Evolutionary conservation across 92 coral and sea anemone genomes (phyloP), one percentile per base, ranked within the genome.

Genomic region (Umimayanthus kanabou): DNA sequence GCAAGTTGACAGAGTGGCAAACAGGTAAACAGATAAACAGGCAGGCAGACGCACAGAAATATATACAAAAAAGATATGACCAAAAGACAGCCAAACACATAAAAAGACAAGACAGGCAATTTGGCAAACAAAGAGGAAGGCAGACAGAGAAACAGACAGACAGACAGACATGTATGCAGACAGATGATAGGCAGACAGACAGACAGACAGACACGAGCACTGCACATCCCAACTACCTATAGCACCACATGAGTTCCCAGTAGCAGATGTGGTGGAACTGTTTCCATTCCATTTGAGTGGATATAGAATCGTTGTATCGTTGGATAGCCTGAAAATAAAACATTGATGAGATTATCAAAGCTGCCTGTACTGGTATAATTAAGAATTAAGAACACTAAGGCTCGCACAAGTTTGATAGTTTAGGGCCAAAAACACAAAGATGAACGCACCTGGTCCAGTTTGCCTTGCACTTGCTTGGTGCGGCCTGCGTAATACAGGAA

Each of bases 211-310:
- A 37, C 39, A 79, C 0, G 45, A n/a, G n/a, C n/a, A n/a, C 6
- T 25, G 15, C 18, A 11, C 64, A 11, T 2, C 64, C 25, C 4
- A 80, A 18, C 26, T 91, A 97, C 99, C 98, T 87, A 69, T 84
- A 95, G 76, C 99, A 97, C 99, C 99, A 97, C 94, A 97, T 93
- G 39, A 97, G 89, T 84, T 97, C 99, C 99, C 99, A 97, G 92
- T 93, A 95, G 58, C 99, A 97, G 30, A 97, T 95, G 55, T 97
- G 99, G 75, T 97, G 99, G 75, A 97, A 97, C 90, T 97, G 99
- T 65, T 97, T 97, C 99, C 99, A 97, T 72, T 97, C 99, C 23
- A 98, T 92, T 84, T 97, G 99, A 39, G 95, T 94, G 67, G 90
- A 80, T 76, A 97, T 97, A 1, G 99, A 97, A 75, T 94, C 93